Evolutionary conservation across 2,113 vertebrate genomes (phyloP), one percentile per base, ranked within the genome.

Genomic region (Euleptes europaea): DNA sequence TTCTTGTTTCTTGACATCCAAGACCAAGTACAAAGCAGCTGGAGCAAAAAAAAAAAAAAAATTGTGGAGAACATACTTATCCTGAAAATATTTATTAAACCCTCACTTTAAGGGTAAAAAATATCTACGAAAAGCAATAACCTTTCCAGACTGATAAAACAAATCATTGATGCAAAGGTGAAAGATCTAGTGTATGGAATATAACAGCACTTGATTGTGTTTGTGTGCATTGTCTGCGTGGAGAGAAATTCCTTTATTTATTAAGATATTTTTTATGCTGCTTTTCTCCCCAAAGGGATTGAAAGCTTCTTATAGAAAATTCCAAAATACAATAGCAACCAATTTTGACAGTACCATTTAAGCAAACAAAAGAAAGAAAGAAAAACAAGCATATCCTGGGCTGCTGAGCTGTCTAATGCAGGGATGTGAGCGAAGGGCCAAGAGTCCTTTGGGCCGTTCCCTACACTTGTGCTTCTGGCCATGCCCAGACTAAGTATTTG

Each of bases 31-130:
- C 35, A 42, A 33, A 84, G 17, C 26, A 57, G 17, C 21, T 70
- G 38, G 70, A 69, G 10, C 49, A 28, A 33, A 78, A 84, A 78
- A 78, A 78, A 70, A 49, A 33, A 78, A 84, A 78, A 78, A 78
- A 70, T 38, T 17, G 21, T 78, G 26, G 31, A 19, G 42, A 54
- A 31, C 42, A 67, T 9, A 51, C 49, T 54, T 44, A 63, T 40
- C 63, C 47, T 77, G 26, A 70, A 81, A 26, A 57, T 28, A 28
- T 63, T 8, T 63, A n/a, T 26, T 28, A 28, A 10, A 63, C 9
- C 57, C 23, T 63, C 60, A 9, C 26, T 26, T 14, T 60, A 60
- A 60, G 57, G 5, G 4, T 19, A 40, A 26, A 40, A 54, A 81
- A 51, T n/a, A 1, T 15, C 44, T 54, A 38, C 40, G 33, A 54